These are phyloP conservation scores for Acleris holmiana DNA, from an alignment of 2,888 invertebrate species.

Conservation along the genomic window DNA sequence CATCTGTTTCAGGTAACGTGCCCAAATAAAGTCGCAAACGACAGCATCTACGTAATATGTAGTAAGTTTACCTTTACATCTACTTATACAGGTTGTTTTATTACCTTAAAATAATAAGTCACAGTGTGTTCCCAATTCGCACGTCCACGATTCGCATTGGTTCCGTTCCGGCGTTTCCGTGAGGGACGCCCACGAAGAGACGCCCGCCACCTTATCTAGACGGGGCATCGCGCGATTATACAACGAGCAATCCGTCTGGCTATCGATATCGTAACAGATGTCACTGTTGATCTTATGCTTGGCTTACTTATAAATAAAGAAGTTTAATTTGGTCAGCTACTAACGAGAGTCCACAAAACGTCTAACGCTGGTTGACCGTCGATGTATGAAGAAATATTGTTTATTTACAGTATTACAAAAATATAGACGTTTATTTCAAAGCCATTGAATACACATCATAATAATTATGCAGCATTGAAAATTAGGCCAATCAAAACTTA, in stretches of 20 bases:
- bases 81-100: background rate
- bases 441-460: too few relatives aligned
- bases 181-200: conserved; percentile 56
- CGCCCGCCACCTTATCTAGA: conserved; percentile 39
- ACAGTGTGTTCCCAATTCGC: conserved; percentile 20
- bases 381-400: too few relatives aligned
- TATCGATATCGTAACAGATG: conserved; percentile 57
- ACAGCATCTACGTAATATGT: conserved; percentile 5
- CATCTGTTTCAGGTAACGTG: conserved; percentile 26
- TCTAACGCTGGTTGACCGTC: too few relatives aligned
- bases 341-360: too few relatives aligned
- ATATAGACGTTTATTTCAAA: too few relatives aligned
- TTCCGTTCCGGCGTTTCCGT: conserved; percentile 19
- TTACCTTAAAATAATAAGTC: conserved; percentile 11
- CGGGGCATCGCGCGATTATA: conserved; percentile 65
- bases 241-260: conserved; percentile 52
- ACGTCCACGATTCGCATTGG: conserved; percentile 19
- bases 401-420: too few relatives aligned
- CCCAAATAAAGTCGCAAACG: background rate
- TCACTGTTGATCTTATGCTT: conserved; percentile 54
- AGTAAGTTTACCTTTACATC: conserved; percentile 18
- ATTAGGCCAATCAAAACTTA: too few relatives aligned
- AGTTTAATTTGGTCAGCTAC: background rate
- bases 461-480: too few relatives aligned
- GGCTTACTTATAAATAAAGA: conserved; percentile 46